Conservation (phyloP, 2,797 vertebrate genomes). For the Coregonus suidteri region DNA sequence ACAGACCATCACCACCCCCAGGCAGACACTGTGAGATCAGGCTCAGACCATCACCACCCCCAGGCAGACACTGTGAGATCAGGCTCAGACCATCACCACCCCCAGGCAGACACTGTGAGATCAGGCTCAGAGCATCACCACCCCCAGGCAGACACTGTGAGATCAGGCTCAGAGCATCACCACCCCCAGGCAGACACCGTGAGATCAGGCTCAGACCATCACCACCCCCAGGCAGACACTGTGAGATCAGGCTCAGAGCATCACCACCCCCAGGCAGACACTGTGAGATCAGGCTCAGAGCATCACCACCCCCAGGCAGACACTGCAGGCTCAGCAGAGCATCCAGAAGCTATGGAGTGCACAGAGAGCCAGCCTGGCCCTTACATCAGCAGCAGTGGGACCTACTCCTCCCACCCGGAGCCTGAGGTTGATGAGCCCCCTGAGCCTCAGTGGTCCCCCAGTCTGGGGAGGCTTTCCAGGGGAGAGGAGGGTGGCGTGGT, state of each 20-base stretch:
- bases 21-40: constrained; percentile 11
- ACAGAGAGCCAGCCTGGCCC: constrained; percentile 72
- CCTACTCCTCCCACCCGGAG: constrained; percentile 69
- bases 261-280: constrained; percentile 66
- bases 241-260: constrained; percentile 50
- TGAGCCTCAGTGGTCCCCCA: constrained; percentile 55
- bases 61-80: too few species aligned
- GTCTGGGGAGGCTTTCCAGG: constrained; percentile 38
- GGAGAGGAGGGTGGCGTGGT: constrained; percentile 21
- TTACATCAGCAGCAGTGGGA: constrained; percentile 81
- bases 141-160: too few species aligned
- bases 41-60: too few species aligned
- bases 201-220: constrained; percentile 43
- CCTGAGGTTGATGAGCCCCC: constrained; percentile 53
- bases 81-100: constrained; percentile 60
- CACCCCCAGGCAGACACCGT: too few species aligned
- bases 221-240: constrained; percentile 67
- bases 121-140: too few species aligned
- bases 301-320: constrained; percentile 43
- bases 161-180: too few species aligned
- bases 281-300: constrained; percentile 52
- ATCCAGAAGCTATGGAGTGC: constrained; percentile 68
- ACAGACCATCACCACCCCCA: constrained; percentile 62
- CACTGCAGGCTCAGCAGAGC: constrained; percentile 54
- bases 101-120: constrained; percentile 36